Base-by-base conservation (phyloP, 2,797 vertebrate genomes). In the Microchirus variegatus region DNA sequence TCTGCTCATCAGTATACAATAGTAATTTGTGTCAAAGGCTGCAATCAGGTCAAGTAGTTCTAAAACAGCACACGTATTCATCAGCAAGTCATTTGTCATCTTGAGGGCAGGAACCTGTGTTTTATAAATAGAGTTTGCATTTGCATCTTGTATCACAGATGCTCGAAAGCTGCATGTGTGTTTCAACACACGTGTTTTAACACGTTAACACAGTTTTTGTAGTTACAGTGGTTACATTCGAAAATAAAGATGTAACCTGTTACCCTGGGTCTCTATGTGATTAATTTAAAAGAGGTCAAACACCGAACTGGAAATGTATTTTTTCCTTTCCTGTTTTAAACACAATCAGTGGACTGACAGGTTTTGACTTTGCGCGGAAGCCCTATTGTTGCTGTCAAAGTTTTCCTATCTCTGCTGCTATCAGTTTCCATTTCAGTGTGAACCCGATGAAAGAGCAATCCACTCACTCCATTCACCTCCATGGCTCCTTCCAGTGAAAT, bases 41-140 rank as follows among this genome's bases (percentile, higher is more conserved):
- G 63, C 43, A 82, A 73, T 79, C 73, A 75, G 78, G 70, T 73
- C 68, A 81, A 83, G 73, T 64, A 64, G 50, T 22, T 16, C 53
- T 68, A 45, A 60, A 64, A 72, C 44, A 53, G 49, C 57, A 41
- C 63, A 68, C 2, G 6, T 42, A 53, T 63, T 69, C 55, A 79
- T 79, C 60, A 69, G 59, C 36, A 38, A 35, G 35, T 36, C 43
- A 61, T 80, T 69, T 42, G 16, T 59, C 51, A 60, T 55, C n/a
- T 66, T 19, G 55, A 80, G 16, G 53, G 55, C 47, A 18, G 26
- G 44, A 38, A 12, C 53, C 9, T 44, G 22, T 61, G 37, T 58
- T 7, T 15, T 22, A 17, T 31, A 55, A 18, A 17, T 44, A 35
- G 10, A 40, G 43, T 71, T 49, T 31, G 31, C 31, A 31, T 31